Evolutionary conservation across 2,797 vertebrate genomes (phyloP), one percentile per base, ranked within the genome.

Genomic region (Eurystomus glaucurus): DNA sequence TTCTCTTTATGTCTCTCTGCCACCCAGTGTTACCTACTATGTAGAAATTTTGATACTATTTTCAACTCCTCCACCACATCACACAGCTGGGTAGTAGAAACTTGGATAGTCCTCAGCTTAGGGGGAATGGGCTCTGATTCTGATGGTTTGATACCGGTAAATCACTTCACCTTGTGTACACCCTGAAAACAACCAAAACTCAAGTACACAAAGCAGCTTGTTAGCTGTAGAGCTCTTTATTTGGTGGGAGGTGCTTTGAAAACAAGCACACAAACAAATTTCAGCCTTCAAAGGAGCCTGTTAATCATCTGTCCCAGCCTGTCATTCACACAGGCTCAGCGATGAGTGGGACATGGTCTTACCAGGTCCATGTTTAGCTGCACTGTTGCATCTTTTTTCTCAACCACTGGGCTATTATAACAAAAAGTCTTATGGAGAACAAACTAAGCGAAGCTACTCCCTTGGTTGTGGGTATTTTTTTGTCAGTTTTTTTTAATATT

Each of bases 11-110:
- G 48, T 41, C 29, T 77, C 48, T 43, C 29, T 60, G 35, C 20
- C 35, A 58, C 19, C 9, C 22, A 19, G 0, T 0, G 0, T n/a
- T 46, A 54, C 58, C 21, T 18, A 11, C 23, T 1, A 0, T 14
- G 11, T 11, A 29, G 78, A 68, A 71, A 41, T 69, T 4, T 21
- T 66, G 70, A 6, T 29, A 18, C 11, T 25, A 10, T 45, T 88
- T 90, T 55, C 21, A 48, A 1, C 17, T 81, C 8, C 28, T 55
- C 43, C 18, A 14, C 16, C 29, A 54, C 1, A 4, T 6, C 39
- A 43, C n/a, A 25, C 10, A 57, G 35, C 33, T 69, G 16, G 18
- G 37, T 20, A 79, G 18, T n/a, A 39, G 39, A 37, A 57, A 23
- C 8, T 9, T 64, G 43, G 9, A 45, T 23, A 78, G 45, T 20